These are phyloP conservation scores for Danionella dracula DNA, from an alignment of 2,797 vertebrate genomes.

Conservation along the genomic window DNA sequence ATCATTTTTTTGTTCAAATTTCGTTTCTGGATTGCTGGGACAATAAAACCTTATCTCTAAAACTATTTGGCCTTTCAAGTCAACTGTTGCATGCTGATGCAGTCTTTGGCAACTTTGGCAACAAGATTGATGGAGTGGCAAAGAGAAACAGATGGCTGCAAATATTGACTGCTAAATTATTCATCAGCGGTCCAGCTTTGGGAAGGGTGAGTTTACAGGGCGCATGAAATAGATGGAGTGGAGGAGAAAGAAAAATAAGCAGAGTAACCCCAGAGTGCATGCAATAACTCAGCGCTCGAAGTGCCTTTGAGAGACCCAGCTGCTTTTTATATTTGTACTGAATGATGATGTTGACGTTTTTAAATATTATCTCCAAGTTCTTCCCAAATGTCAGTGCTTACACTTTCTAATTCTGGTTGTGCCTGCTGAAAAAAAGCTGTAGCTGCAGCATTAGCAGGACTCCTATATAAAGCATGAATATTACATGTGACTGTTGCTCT, in stretches of 20 bases:
- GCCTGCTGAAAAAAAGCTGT: slow-evolving; percentile 1
- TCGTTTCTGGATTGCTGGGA: too few species aligned
- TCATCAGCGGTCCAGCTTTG: slow-evolving; percentile 41
- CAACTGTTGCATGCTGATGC: slow-evolving; percentile 29
- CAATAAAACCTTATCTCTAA: too few species aligned
- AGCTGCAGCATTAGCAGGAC: neutral
- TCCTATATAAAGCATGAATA: slow-evolving; percentile 4
- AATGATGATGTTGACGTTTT: slow-evolving; percentile 12
- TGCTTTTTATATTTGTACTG: slow-evolving; percentile 41
- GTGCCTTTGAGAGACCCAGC: slow-evolving; percentile 52
- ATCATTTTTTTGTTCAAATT: too few species aligned
- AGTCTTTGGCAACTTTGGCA: slow-evolving; percentile 34
- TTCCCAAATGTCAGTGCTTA: slow-evolving; percentile 19
- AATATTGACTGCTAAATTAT: slow-evolving; percentile 54
- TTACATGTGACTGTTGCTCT: slow-evolving; percentile 17
- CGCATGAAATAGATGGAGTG: slow-evolving; percentile 28
- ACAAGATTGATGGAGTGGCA: slow-evolving; percentile 38
- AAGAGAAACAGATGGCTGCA: slow-evolving; percentile 51
- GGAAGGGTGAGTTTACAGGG: slow-evolving; percentile 37
- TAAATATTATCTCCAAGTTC: slow-evolving; percentile 11
- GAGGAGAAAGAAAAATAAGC: slow-evolving; percentile 18
- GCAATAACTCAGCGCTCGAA: neutral
- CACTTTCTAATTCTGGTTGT: neutral
- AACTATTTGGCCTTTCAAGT: neutral
- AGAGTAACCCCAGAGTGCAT: slow-evolving; percentile 57